Percentiles rank a stretch among this genome's conserved stretches.
Conservation (phyloP, 2,888 invertebrate genomes). For the Drosophila subquinaria region DNA sequence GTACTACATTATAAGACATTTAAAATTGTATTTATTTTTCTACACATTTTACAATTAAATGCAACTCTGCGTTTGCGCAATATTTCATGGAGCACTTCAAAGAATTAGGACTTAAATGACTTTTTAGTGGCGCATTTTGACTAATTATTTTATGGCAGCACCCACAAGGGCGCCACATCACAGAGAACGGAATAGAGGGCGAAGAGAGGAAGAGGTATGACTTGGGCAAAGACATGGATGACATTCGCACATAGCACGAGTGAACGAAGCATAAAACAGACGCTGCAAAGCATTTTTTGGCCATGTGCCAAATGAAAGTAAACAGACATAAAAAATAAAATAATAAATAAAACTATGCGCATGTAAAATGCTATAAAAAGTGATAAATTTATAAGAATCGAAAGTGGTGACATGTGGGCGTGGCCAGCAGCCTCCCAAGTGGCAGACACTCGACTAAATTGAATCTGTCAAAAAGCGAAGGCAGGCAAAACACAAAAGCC, state of each 20-base stretch:
- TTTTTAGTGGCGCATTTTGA: constrained; percentile 36
- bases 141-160: constrained; percentile 48
- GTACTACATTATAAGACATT: background rate
- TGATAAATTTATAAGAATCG: constrained; percentile 57
- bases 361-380: constrained; percentile 61
- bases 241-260: constrained; percentile 6
- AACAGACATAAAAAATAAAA: background rate
- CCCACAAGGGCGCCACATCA: constrained; percentile 29
- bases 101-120: constrained; percentile 44
- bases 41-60: background rate
- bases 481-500: constrained; percentile 39
- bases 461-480: constrained; percentile 67
- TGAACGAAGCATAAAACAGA: constrained; percentile 34
- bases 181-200: background rate
- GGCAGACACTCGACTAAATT: constrained; percentile 63
- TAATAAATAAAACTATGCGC: constrained; percentile 36
- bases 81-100: constrained; percentile 57
- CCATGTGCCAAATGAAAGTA: constrained; percentile 46
- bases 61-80: constrained; percentile 54
- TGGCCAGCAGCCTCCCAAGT: constrained; percentile 25
- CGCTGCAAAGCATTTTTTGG: constrained; percentile 39
- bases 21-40: background rate
- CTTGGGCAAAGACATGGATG: constrained; percentile 13
- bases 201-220: background rate
- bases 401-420: constrained; percentile 58